These are phyloP conservation scores for Potorous gilbertii DNA, from an alignment of 2,797 vertebrate species.

Conservation along the genomic window DNA sequence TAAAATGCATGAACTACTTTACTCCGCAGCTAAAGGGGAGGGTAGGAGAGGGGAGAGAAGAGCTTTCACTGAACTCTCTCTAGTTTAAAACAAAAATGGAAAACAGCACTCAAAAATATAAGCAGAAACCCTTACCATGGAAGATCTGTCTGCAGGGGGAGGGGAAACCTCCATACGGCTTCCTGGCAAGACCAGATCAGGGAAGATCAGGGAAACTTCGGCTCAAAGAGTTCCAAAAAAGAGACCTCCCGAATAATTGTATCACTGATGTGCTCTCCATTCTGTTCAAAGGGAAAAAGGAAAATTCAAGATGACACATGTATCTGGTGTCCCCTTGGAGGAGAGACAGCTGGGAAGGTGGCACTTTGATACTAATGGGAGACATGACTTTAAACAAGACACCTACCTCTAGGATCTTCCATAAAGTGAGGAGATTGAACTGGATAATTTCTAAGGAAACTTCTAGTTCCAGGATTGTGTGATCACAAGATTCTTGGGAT, in stretches of 20 bases:
- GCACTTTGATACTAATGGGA: not conserved
- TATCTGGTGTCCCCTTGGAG: not conserved
- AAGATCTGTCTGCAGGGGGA: constrained; percentile 5
- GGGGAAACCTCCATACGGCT: not conserved
- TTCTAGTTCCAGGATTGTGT: not conserved
- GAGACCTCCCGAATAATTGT: not conserved
- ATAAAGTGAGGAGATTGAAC: not conserved
- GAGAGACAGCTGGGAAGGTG: not conserved
- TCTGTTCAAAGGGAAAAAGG: not conserved
- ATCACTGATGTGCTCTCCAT: not conserved
- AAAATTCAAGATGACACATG: not conserved
- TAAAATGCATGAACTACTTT: constrained; percentile 79
- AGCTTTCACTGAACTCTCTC: not conserved
- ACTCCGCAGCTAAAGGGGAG: constrained; percentile 69
- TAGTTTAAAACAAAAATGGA: constrained; percentile 32
- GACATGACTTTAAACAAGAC: not conserved
- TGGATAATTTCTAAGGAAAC: not conserved
- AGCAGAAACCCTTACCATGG: not conserved
- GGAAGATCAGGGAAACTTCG: not conserved
- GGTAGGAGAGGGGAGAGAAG: not conserved
- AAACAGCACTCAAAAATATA: constrained; percentile 7
- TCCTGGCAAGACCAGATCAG: not conserved
- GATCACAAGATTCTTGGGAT: not conserved
- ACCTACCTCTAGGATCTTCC: not conserved
- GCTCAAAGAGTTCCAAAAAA: not conserved